A percentile compares a stretch with the other conserved stretches of the same genome.
Conservation (phyloP, 1,140 invertebrate genomes). For the Aphidius gifuensis region DNA sequence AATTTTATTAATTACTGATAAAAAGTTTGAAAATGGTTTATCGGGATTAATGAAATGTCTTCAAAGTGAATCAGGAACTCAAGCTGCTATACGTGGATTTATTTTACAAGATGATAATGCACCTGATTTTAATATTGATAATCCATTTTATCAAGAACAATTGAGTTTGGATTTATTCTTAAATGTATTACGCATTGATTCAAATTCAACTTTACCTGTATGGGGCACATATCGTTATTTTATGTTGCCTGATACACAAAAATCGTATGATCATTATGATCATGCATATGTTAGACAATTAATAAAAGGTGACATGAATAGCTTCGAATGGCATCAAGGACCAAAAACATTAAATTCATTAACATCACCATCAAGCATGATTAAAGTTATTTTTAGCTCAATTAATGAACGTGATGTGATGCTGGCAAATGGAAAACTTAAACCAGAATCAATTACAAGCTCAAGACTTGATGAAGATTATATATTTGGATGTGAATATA, state of each 20-base stretch:
- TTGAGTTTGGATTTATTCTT: slow-evolving; percentile 67
- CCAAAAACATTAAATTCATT: slow-evolving; percentile 40
- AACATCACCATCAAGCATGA: slow-evolving; percentile 40
- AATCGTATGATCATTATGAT: too few species aligned
- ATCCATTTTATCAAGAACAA: slow-evolving; percentile 64
- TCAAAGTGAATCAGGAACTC: slow-evolving; percentile 65
- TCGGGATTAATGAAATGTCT: slow-evolving; percentile 78
- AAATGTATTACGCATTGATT: slow-evolving; percentile 21
- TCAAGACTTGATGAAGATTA: slow-evolving; percentile 62
- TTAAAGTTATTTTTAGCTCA: slow-evolving; percentile 63
- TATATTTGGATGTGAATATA: slow-evolving; percentile 72
- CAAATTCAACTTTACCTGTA: slow-evolving; percentile 53
- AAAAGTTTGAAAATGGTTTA: slow-evolving; percentile 69
- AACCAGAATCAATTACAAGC: slow-evolving; percentile 59
- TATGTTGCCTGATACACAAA: slow-evolving; percentile 58
- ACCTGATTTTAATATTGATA: slow-evolving; percentile 63
- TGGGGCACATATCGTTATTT: slow-evolving; percentile 82
- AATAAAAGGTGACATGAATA: slow-evolving; percentile 57
- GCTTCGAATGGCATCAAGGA: slow-evolving; percentile 78
- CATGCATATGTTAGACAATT: too few species aligned
- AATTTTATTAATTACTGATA: slow-evolving; percentile 61
- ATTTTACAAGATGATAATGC: slow-evolving; percentile 65
- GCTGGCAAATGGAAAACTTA: slow-evolving; percentile 71
- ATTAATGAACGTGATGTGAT: slow-evolving; percentile 79
- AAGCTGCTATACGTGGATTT: slow-evolving; percentile 58